Evolutionary conservation across 2,888 invertebrate genomes (phyloP).

Genomic region (Cephus pulcher): DNA sequence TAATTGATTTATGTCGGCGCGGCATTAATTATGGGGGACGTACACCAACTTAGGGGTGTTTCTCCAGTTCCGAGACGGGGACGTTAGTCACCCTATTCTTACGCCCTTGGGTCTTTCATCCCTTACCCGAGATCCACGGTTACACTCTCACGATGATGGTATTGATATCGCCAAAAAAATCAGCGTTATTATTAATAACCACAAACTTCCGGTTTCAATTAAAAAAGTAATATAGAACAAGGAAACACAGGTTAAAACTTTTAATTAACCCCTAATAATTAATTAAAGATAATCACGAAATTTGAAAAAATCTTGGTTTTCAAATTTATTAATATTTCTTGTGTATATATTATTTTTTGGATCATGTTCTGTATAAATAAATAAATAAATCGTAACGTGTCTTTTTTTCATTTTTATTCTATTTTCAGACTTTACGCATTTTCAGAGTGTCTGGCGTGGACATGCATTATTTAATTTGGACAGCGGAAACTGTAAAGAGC

Average conservation of each 20-base stretch:
- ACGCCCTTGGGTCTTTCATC: not conserved
- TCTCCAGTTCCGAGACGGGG: not conserved
- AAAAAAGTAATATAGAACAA: not conserved
- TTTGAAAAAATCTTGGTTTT: not conserved
- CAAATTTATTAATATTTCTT: not conserved
- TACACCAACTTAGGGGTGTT: not conserved
- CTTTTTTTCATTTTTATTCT: no score
- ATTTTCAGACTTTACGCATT: no score
- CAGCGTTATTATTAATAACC: not conserved
- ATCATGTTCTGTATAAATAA: no score
- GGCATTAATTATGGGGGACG: slow-evolving; percentile 17
- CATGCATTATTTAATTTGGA: no score
- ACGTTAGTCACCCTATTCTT: not conserved
- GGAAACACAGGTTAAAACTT: not conserved
- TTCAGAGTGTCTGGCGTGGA: no score
- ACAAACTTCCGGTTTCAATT: not conserved
- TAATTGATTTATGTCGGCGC: slow-evolving; percentile 24
- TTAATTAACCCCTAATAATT: not conserved
- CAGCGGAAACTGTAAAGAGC: no score
- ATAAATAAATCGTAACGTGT: no score
- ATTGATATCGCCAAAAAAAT: not conserved
- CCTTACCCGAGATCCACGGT: not conserved
- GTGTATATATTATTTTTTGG: no score
- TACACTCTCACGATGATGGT: not conserved
- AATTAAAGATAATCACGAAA: not conserved